A percentile compares a stretch with the other conserved stretches of the same genome.
These are phyloP conservation scores for Suricata suricatta DNA, from an alignment of 2,113 vertebrate species.

Conservation along the genomic window DNA sequence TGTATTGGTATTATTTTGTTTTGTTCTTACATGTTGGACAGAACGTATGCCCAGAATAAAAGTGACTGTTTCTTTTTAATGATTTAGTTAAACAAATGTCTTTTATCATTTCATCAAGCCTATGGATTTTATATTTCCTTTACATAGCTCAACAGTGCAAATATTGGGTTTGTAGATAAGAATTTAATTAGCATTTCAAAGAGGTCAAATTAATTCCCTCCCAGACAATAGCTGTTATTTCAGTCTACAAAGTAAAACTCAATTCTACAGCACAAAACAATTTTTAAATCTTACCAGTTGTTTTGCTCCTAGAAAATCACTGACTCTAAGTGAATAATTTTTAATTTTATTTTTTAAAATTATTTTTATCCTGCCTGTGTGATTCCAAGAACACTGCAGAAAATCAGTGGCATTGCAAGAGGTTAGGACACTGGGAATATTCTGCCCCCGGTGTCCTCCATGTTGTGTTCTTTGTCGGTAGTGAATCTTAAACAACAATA, in stretches of 20 bases:
- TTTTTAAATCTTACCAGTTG: constrained; percentile 4
- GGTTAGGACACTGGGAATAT: fast-evolving
- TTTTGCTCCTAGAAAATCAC: background rate
- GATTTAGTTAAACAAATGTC: constrained; percentile 26
- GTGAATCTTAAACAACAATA: background rate
- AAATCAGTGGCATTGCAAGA: background rate
- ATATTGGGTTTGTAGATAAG: constrained; percentile 71
- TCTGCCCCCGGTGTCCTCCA: background rate
- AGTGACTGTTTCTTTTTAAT: constrained; percentile 48
- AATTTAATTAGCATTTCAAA: constrained; percentile 78
- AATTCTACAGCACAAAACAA: constrained; percentile 18
- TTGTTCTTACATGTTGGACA: background rate
- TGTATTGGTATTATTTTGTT: background rate
- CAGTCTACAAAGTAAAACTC: constrained; percentile 42
- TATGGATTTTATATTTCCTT: constrained; percentile 69
- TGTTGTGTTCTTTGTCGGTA: background rate
- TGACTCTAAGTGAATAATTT: background rate
- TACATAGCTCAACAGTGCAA: constrained; percentile 49
- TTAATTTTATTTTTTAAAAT: background rate
- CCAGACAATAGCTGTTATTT: constrained; percentile 54
- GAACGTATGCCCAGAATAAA: background rate
- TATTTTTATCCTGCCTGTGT: background rate
- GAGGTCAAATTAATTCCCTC: constrained; percentile 65
- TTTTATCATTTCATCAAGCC: constrained; percentile 64
- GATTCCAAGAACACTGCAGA: background rate